Conservation (phyloP, 1,140 invertebrate species). For the Macrosteles quadrilineatus region DNA sequence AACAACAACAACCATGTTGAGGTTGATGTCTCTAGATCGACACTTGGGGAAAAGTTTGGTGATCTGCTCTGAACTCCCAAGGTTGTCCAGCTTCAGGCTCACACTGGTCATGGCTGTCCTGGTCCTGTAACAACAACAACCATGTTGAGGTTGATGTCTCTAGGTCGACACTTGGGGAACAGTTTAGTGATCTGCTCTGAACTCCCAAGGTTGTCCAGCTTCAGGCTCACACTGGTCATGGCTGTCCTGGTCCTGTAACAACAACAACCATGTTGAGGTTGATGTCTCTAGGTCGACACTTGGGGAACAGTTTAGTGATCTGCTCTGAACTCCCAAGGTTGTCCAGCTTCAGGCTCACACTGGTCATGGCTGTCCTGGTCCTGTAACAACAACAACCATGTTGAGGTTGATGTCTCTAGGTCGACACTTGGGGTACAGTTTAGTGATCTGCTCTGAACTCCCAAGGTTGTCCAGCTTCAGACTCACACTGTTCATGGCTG, state of each 20-base stretch:
- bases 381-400: background rate
- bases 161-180: constrained; percentile 78
- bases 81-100: constrained; percentile 40
- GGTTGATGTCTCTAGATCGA: constrained; percentile 63
- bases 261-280: constrained; percentile 58
- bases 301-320: constrained; percentile 79
- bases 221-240: constrained; percentile 33
- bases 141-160: constrained; percentile 62
- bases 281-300: constrained; percentile 69
- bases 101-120: constrained; percentile 36
- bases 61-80: constrained; percentile 68
- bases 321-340: constrained; percentile 61
- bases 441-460: constrained; percentile 72
- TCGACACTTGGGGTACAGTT: constrained; percentile 76
- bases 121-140: constrained; percentile 39
- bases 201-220: constrained; percentile 48
- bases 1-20: constrained; percentile 54
- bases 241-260: constrained; percentile 21
- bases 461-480: constrained; percentile 46
- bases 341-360: constrained; percentile 38
- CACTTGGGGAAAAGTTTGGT: constrained; percentile 81
- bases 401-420: constrained; percentile 54
- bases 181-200: constrained; percentile 77
- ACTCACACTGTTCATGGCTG: too few species aligned
- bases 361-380: constrained; percentile 15